Conservation (phyloP, 2,888 invertebrate genomes). For the Phengaris alcon region DNA sequence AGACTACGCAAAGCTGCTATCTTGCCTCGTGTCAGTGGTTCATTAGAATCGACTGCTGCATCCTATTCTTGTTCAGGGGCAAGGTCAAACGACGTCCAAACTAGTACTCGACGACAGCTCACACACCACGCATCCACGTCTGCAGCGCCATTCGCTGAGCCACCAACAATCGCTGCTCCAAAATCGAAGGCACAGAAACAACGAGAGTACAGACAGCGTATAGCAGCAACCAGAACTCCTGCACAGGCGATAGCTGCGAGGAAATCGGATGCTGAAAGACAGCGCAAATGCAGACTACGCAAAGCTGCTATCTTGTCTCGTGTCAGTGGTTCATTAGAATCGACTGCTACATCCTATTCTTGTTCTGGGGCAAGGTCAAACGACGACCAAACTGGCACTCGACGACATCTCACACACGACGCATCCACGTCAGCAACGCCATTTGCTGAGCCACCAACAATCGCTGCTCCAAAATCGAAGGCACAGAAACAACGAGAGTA, state of each 20-base stretch:
- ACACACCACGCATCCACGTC: no score
- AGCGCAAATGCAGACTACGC: slow-evolving; percentile 44
- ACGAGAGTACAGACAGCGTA: slow-evolving; percentile 48
- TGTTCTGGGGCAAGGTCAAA: background rate
- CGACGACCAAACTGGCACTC: no score
- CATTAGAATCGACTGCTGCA: slow-evolving; percentile 37
- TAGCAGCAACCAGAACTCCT: slow-evolving; percentile 45
- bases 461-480: slow-evolving; percentile 34
- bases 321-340: slow-evolving; percentile 38
- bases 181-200: slow-evolving; percentile 43
- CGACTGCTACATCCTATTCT: slow-evolving; percentile 34
- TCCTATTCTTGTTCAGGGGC: slow-evolving; percentile 17
- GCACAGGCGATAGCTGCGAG: slow-evolving; percentile 42
- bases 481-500: slow-evolving; percentile 46
- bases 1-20: slow-evolving; percentile 45
- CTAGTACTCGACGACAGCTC: no score
- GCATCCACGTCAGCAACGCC: no score
- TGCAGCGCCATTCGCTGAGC: no score
- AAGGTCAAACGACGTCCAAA: no score
- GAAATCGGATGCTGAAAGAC: slow-evolving; percentile 40
- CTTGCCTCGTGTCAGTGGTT: slow-evolving; percentile 39
- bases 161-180: slow-evolving; percentile 24
- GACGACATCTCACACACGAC: no score
- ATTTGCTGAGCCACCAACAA: background rate
- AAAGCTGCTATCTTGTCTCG: slow-evolving; percentile 43